Conservation (phyloP, 1,140 invertebrate species). For the Centruroides sculpturatus region DNA sequence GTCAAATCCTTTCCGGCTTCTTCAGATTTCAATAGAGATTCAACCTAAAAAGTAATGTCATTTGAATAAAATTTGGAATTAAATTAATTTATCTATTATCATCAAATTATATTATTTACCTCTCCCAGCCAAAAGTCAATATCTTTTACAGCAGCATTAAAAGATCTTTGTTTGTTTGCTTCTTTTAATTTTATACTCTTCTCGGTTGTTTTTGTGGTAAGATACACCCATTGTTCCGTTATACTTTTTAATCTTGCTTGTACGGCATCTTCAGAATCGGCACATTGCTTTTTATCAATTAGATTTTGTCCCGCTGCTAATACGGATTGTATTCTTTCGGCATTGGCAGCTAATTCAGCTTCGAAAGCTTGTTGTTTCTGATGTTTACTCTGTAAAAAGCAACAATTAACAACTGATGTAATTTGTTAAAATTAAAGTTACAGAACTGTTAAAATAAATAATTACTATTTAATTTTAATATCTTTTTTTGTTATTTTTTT, state of each 20-base stretch:
- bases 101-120: slow-evolving; percentile 14
- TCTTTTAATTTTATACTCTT: slow-evolving; percentile 96
- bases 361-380: slow-evolving; percentile 99
- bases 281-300: slow-evolving; percentile 83
- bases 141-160: slow-evolving; percentile 97
- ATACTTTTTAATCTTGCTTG: slow-evolving; percentile 81
- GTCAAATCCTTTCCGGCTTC: slow-evolving; percentile 95
- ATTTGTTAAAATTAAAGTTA: no score
- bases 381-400: slow-evolving; percentile 50
- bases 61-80: neutral
- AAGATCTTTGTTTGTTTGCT: slow-evolving; percentile 93
- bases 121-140: slow-evolving; percentile 98
- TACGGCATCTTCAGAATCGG: slow-evolving; percentile 71
- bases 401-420: neutral
- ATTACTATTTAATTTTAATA: no score
- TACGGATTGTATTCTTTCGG: slow-evolving; percentile 90
- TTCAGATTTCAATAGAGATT: slow-evolving; percentile 86
- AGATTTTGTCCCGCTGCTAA: slow-evolving; percentile 90
- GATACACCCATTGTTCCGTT: slow-evolving; percentile 95
- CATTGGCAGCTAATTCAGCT: slow-evolving; percentile 94
- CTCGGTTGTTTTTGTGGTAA: slow-evolving; percentile 94
- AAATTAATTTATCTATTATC: neutral
- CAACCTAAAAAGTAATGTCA: slow-evolving; percentile 28
- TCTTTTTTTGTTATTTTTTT: no score
- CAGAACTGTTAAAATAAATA: no score